Evolutionary conservation across 2,797 vertebrate species (phyloP), one percentile per base, ranked within the genome.

Genomic region (Philypnodon macrostomus): DNA sequence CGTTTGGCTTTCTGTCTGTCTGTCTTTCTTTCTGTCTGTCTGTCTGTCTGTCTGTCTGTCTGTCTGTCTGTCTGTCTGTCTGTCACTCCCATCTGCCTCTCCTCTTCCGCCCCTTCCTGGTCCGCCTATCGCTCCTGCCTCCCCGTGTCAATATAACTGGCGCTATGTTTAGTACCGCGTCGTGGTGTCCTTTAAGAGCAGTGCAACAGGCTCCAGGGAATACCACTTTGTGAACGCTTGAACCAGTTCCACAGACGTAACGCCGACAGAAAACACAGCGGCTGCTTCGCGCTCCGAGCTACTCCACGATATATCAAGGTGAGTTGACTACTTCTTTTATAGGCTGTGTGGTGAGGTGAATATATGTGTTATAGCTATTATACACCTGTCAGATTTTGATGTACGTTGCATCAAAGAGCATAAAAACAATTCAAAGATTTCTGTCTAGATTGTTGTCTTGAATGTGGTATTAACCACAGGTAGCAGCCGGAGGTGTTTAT

Each of bases 181-280:
- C 44, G 18, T 49, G 13, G 70, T 65, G 66, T 56, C 76, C 81
- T 81, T 86, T 84, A 86, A 84, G 72, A 83, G 65, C 53, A 27
- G 57, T 36, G 58, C 21, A 23, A 2, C 37, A 35, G 51, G 41
- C 12, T 35, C 47, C 15, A 37, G 62, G 50, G 58, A 56, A 61
- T 54, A 34, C 49, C 58, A 75, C 75, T 57, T 67, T 51, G 26
- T 41, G 76, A 81, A 78, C 56, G 77, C 41, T 27, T 44, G 63
- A 82, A 57, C 51, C 44, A 31, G 14, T 64, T 69, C 58, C 35
- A 46, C 53, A 13, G 37, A 46, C 58, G 57, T 36, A 49, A 24
- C 55, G 17, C 40, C 35, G 48, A 50, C 40, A 58, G 49, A 40
- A 31, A 52, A 29, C 58, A 64, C 59, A 36, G 33, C 17, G 44